Base-by-base conservation (phyloP, 2,888 invertebrate genomes). In the Falcaria lacertinaria region DNA sequence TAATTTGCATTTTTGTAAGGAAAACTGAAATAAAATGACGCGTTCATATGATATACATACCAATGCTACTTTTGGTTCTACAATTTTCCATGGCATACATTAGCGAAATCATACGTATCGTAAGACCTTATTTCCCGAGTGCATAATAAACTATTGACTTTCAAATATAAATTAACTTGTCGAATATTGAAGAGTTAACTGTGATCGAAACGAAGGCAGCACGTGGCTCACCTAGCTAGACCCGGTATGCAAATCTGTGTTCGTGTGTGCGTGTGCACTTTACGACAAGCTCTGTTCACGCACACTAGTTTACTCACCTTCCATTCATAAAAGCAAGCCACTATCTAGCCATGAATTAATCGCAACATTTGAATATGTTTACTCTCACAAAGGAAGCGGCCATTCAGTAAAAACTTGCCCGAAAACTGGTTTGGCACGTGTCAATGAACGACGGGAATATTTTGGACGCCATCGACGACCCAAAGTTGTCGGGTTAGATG, bases 321-420 rank as follows among this genome's bases (percentile, higher is more conserved):
- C 86, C 88, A 89, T 89, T 89, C 88, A 89, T 89, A 88, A 89
- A 86, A 83, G 69, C 82, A 74, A 77, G 76, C 76, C 73, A 84
- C 84, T 83, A 87, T 81, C 83, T 76, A 84, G 80, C 87, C 74
- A 87, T 88, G 89, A 88, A 89, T 89, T 89, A 88, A 89, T 89
- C 86, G 89, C 89, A 86, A 88, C 87, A 85, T 89, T 88, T 85
- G 85, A 89, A 88, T 88, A 86, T 84, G 85, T 87, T 86, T 84
- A 86, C 84, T 78, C 84, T 82, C 62, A 86, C 86, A 85, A 85
- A 87, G 84, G 88, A 87, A 87, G 84, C 85, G 80, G 76, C 85
- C 88, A 87, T 88, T 88, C 74, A 87, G 80, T 28, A 83, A 87
- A 87, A 87, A 82, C 83, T 79, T 60, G 80, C 77, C 79, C 74